Base-by-base conservation (phyloP, 2,113 vertebrate species). In the Prunella fulvescens region DNA sequence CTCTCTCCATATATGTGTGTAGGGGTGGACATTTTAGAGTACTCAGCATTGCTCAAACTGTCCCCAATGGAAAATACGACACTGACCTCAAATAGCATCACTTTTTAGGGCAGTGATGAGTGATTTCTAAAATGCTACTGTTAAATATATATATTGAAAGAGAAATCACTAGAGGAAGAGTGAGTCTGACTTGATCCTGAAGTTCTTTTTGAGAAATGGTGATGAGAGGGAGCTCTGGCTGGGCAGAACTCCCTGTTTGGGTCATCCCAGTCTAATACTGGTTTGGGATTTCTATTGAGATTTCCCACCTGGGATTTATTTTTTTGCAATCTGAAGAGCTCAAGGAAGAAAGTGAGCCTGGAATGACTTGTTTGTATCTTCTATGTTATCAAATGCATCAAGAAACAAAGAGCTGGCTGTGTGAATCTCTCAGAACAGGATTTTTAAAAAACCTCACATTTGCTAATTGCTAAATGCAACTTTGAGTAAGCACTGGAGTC, bases 71-170 rank as follows among this genome's bases (percentile, higher is more conserved):
- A 95, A 95, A 92, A 89, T 80, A 62, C 18, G 93, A 51, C 60
- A 28, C 19, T 88, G 92, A 91, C 95, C 88, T 96, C 95, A 94
- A 95, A 80, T 6, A 91, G 67, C 84, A 86, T 58, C 82, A n/a
- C 71, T 60, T 87, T 82, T 92, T 94, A 93, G 79, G 90, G 77
- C 81, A 83, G 39, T 11, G 84, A 76, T 94, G 95, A 97, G 85
- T 86, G 93, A 95, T 91, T 94, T 86, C 92, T 86, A 66, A 94
- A 95, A 90, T 88, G 51, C 74, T 87, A 25, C 54, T 6, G 19
- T 94, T 58, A 90, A 94, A 66, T 58, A 70, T 94, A 73, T 94
- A n/a, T 90, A 28, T 88, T 93, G 92, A 73, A 93, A 92, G 65
- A 76, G 48, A 66, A 61, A 71, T 85, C 24, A 39, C 44, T 40